Conservation (phyloP, 2,113 vertebrate species). For the Pagrus major region DNA sequence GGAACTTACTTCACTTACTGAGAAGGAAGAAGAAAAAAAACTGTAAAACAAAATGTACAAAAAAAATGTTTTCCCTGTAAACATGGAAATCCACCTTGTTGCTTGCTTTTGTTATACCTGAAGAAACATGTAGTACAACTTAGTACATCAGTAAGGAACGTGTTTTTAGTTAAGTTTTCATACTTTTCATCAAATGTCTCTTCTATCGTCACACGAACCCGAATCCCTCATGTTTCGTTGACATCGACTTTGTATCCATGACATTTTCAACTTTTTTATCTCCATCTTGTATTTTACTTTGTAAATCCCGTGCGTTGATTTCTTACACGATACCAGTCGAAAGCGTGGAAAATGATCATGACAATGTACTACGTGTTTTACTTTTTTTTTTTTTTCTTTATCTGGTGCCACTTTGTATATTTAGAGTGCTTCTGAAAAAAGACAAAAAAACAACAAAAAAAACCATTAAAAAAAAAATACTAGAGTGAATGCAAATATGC, state of each 20-base stretch:
- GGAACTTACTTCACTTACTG: slow-evolving; percentile 88
- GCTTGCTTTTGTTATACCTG: slow-evolving; percentile 88
- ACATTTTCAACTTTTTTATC: slow-evolving; percentile 80
- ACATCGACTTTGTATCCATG: slow-evolving; percentile 73
- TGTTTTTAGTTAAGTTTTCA: slow-evolving; percentile 27
- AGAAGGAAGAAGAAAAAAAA: slow-evolving; percentile 81
- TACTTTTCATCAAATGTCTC: slow-evolving; percentile 25
- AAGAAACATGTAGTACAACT: slow-evolving; percentile 81
- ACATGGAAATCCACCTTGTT: slow-evolving; percentile 87
- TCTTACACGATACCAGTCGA: slow-evolving; percentile 52
- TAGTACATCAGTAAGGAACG: slow-evolving; percentile 75
- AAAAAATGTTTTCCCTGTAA: slow-evolving; percentile 81
- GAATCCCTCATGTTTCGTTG: slow-evolving; percentile 30
- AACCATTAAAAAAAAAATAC: slow-evolving; percentile 75
- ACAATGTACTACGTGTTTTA: slow-evolving; percentile 75
- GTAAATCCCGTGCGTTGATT: slow-evolving; percentile 33
- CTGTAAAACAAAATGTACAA: slow-evolving; percentile 80
- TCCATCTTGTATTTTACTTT: slow-evolving; percentile 84
- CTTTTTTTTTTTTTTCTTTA: slow-evolving; percentile 80
- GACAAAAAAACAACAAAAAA: slow-evolving; percentile 18
- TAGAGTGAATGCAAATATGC: slow-evolving; percentile 99
- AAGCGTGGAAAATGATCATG: slow-evolving; percentile 62
- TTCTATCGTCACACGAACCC: slow-evolving; percentile 20
- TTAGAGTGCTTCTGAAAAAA: slow-evolving; percentile 94
- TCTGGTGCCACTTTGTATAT: slow-evolving; percentile 94